These are phyloP conservation scores for Serrognathus titanus DNA, from an alignment of 2,888 invertebrate genomes.

Conservation along the genomic window DNA sequence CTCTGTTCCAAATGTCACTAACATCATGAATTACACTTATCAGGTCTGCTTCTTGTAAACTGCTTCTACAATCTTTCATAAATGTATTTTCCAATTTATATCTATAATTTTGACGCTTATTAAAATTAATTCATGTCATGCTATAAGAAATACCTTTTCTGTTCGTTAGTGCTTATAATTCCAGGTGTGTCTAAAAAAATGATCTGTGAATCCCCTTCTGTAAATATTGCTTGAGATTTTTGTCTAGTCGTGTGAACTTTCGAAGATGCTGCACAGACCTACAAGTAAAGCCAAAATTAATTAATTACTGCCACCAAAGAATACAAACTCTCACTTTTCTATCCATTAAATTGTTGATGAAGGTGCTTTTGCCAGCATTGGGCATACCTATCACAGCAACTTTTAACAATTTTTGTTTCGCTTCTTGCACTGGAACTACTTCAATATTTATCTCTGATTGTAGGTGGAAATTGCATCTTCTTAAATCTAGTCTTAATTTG, in stretches of 20 bases:
- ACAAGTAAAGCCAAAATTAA: constrained; percentile 27
- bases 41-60: constrained; percentile 70
- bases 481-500: not conserved
- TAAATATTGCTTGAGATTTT: constrained; percentile 69
- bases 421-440: not conserved
- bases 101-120: constrained; percentile 37
- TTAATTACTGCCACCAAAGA: constrained; percentile 3
- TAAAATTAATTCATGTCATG: constrained; percentile 1
- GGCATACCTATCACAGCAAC: constrained; percentile 90
- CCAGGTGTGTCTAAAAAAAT: constrained; percentile 95
- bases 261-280: constrained; percentile 87
- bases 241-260: constrained; percentile 89
- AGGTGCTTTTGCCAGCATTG: constrained; percentile 94
- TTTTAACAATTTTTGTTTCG: constrained; percentile 52
- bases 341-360: constrained; percentile 82
- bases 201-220: constrained; percentile 76
- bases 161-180: constrained; percentile 67
- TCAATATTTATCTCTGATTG: not conserved
- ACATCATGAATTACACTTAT: constrained; percentile 86
- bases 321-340: constrained; percentile 59
- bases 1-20: constrained; percentile 65
- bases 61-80: constrained; percentile 57
- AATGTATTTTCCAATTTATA: constrained; percentile 59
- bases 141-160: constrained; percentile 55
- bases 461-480: not conserved